Percentiles rank a stretch among this genome's conserved stretches.
These are phyloP conservation scores for Ochlodes sylvanus DNA, from an alignment of 2,888 invertebrate species.

Conservation along the genomic window DNA sequence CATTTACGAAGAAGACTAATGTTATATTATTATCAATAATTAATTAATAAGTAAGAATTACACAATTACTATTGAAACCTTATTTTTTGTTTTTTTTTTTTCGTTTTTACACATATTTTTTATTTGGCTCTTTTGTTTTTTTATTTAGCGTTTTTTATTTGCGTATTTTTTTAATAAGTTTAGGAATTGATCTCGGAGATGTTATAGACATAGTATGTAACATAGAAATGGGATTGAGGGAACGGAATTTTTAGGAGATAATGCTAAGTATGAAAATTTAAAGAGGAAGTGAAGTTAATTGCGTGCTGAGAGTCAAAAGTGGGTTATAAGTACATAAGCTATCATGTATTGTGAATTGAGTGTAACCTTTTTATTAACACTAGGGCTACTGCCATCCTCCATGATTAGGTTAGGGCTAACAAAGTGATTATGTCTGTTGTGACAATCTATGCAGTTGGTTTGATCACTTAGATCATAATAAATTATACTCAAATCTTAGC, in stretches of 20 bases:
- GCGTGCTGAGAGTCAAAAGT: no score
- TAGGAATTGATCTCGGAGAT: constrained; percentile 2
- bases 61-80: constrained; percentile 57
- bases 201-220: no score
- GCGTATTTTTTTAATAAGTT: constrained; percentile 40
- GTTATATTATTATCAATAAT: constrained; percentile 62
- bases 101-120: constrained; percentile 48
- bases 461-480: no score
- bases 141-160: constrained; percentile 30
- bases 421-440: no score
- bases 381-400: no score
- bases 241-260: neutral
- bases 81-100: constrained; percentile 50
- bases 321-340: no score
- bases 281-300: neutral
- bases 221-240: constrained; percentile 3
- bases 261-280: neutral
- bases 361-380: no score
- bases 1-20: constrained; percentile 83
- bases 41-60: constrained; percentile 57
- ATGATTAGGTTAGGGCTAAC: no score
- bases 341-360: no score
- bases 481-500: no score
- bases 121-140: no score
- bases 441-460: no score